Percentiles rank a stretch among this genome's conserved stretches.
Evolutionary conservation across 2,113 vertebrate genomes (phyloP).

Genomic region (Zapus hudsonius): DNA sequence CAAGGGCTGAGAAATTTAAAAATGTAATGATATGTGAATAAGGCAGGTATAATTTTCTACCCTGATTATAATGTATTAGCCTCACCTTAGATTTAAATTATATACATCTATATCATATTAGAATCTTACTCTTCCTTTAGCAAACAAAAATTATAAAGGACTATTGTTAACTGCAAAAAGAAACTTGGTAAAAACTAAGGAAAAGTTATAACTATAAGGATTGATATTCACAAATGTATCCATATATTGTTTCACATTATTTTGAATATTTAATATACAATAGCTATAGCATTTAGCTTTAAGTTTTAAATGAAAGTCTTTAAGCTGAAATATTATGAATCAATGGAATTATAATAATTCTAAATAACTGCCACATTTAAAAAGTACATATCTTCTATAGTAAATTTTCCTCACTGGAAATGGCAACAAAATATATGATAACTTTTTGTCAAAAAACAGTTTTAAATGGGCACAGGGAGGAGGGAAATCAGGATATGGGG

Average conservation of each 20-base stretch:
- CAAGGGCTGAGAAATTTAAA: constrained; percentile 29
- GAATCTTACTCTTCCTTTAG: neutral
- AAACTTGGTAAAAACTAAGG: neutral
- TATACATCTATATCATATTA: neutral
- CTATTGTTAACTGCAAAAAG: neutral
- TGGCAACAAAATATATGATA: neutral
- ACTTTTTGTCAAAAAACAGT: neutral
- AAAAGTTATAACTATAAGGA: neutral
- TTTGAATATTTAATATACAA: neutral
- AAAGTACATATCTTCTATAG: neutral
- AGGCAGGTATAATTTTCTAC: constrained; percentile 24
- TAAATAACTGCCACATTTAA: neutral
- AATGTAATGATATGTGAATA: constrained; percentile 21
- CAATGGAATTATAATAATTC: neutral
- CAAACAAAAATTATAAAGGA: constrained; percentile 23
- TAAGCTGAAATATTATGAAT: constrained; percentile 34
- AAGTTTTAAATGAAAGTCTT: neutral
- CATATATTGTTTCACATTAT: neutral
- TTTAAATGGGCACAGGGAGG: too few species aligned
- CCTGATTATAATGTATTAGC: constrained; percentile 23
- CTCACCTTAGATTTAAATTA: neutral
- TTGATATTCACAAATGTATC: neutral
- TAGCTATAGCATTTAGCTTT: constrained; percentile 5
- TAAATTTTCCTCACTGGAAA: neutral
- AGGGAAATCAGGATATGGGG: too few species aligned